These are phyloP conservation scores for Antennarius striatus DNA, from an alignment of 2,113 vertebrate species.

Conservation along the genomic window DNA sequence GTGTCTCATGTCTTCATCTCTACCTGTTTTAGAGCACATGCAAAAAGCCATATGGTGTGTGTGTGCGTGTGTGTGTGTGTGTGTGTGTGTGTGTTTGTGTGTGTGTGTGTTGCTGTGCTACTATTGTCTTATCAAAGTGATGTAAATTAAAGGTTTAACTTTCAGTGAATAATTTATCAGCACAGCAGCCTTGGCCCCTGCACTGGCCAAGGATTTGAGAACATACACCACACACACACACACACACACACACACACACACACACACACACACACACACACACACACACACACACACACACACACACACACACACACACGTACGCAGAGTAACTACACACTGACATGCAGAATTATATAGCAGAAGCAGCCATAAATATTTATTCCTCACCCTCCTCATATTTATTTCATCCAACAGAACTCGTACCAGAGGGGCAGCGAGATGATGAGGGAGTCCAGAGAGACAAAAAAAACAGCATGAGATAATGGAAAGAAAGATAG, in stretches of 20 bases:
- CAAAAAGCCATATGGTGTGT: conserved; percentile 13
- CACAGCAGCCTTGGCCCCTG: conserved; percentile 49
- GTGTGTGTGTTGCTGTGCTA: conserved; percentile 5
- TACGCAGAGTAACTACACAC: conserved; percentile 24
- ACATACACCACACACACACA: conserved; percentile 16
- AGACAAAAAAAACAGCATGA: conserved; percentile 7
- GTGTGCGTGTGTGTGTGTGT: conserved; percentile 18
- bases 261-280: conserved; percentile 10
- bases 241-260: background rate
- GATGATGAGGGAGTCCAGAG: conserved; percentile 53
- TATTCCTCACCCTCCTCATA: conserved; percentile 68
- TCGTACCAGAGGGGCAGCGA: conserved; percentile 64
- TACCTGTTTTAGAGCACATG: conserved; percentile 17
- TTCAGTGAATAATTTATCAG: conserved; percentile 75
- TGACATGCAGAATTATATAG: conserved; percentile 56
- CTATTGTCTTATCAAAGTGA: conserved; percentile 67
- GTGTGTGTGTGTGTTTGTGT: conserved; percentile 4
- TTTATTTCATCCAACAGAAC: conserved; percentile 72
- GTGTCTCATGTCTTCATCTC: conserved; percentile 1
- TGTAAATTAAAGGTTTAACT: conserved; percentile 67
- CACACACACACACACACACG: conserved; percentile 9
- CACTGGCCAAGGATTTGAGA: conserved; percentile 44
- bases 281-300: conserved; percentile 4
- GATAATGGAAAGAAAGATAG: conserved; percentile 12
- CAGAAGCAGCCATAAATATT: conserved; percentile 74